Base-by-base conservation (phyloP, 2,113 vertebrate genomes). In the Oncorhynchus keta region DNA sequence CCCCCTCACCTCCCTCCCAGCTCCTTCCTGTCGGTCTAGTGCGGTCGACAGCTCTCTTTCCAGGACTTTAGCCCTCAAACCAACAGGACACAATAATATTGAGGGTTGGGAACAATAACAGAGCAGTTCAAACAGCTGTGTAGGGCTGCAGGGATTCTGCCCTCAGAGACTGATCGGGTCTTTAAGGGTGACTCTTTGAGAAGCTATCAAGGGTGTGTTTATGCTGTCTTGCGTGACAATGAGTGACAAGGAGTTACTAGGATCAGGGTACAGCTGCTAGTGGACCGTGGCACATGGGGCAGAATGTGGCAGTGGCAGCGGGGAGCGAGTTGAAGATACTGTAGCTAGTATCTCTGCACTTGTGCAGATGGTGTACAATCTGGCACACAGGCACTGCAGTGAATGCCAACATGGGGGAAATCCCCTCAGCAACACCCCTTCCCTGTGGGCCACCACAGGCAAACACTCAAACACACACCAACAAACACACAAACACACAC, bases 51-150 rank as follows among this genome's bases (percentile, higher is more conserved):
- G 65, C 79, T 83, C 83, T 72, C 76, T 69, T 78, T 16, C 24
- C 73, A 80, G 68, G 74, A 14, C 74, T 68, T 76, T 72, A 76
- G 73, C 76, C n/a, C 51, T 81, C 73, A 86, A 83, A 83, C 77
- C 77, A 82, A 76, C 1, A 24, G 83, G 87, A 81, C 85, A 88
- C 73, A 57, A 78, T 85, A 92, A 90, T 91, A 87, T 92, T 92
- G 89, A 90, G 86, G 88, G 85, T 87, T 20, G 66, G 85, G 82
- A 82, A 91, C 90, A 90, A 88, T 90, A 78, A 74, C 70, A 81
- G 57, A 48, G 79, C 49, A 45, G 85, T 81, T 84, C 68, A 90
- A 83, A 84, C 77, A 78, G 84, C 75, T 70, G 70, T 24, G 73
- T 68, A 76, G 76, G 82, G 72, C 79, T 62, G 70, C 7, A 28